These are phyloP conservation scores for Valencia hispanica DNA, from an alignment of 2,797 vertebrate species.

Conservation along the genomic window DNA sequence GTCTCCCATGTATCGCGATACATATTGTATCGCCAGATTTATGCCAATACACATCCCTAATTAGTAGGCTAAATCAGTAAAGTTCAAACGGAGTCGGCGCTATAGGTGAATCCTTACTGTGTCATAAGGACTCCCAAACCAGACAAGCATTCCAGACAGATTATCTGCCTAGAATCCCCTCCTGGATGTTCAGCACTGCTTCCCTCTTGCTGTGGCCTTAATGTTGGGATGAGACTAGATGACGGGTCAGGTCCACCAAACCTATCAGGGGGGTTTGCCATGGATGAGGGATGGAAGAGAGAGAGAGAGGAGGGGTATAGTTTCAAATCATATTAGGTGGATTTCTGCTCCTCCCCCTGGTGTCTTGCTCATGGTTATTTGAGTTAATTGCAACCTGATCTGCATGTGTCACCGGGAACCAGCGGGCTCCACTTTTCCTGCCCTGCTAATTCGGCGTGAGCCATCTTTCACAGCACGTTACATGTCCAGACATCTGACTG, in stretches of 20 bases:
- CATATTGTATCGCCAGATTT: no score
- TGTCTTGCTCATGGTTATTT: constrained; percentile 55
- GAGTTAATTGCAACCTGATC: constrained; percentile 55
- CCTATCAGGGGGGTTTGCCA: constrained; percentile 34
- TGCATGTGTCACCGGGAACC: constrained; percentile 35
- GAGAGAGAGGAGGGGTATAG: neutral
- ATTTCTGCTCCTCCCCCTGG: constrained; percentile 54
- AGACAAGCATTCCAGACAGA: constrained; percentile 79
- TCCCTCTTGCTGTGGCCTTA: constrained; percentile 21
- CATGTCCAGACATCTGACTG: constrained; percentile 37
- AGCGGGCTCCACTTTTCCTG: neutral
- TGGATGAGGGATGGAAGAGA: constrained; percentile 17
- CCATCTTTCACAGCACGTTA: constrained; percentile 36
- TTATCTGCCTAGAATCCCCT: constrained; percentile 71
- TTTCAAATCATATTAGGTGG: constrained; percentile 64
- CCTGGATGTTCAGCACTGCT: constrained; percentile 43
- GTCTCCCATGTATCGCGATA: no score
- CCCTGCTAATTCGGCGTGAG: constrained; percentile 38
- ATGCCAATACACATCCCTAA: no score
- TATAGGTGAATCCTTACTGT: neutral
- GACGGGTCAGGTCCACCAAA: constrained; percentile 12
- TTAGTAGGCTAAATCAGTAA: neutral
- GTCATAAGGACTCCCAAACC: constrained; percentile 35
- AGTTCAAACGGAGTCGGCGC: neutral
- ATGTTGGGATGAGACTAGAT: constrained; percentile 18